Percentiles rank a stretch among this genome's conserved stretches.
Conservation (phyloP, 2,888 invertebrate species). For the Pseudococcus longispinus region DNA sequence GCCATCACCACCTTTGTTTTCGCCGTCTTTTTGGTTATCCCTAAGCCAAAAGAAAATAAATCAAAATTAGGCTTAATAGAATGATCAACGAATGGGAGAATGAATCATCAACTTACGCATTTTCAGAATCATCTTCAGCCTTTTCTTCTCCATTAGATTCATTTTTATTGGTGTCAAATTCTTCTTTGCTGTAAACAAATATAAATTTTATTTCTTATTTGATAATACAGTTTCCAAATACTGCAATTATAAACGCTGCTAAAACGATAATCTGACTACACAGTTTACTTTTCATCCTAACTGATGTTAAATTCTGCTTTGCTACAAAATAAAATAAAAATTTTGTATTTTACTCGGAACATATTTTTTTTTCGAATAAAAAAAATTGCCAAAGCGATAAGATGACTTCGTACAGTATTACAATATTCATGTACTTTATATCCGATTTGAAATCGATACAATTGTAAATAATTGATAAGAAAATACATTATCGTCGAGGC, state of each 20-base stretch:
- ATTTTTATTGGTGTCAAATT: slow-evolving; percentile 33
- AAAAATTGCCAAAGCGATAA: background rate
- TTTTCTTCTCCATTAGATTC: slow-evolving; percentile 49
- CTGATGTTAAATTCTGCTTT: background rate
- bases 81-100: background rate
- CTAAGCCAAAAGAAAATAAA: background rate
- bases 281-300: background rate
- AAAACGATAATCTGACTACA: background rate
- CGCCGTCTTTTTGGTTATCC: slow-evolving; percentile 48
- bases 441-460: slow-evolving; percentile 28
- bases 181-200: slow-evolving; percentile 33
- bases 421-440: background rate
- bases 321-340: background rate
- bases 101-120: background rate
- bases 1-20: slow-evolving; percentile 58
- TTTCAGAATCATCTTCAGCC: slow-evolving; percentile 3
- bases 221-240: background rate
- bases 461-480: slow-evolving; percentile 43
- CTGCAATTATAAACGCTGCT: background rate
- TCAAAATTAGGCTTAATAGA: background rate
- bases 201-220: background rate
- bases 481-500: background rate
- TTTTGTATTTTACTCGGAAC: background rate
- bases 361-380: background rate
- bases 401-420: background rate